Conservation (phyloP, 2,888 invertebrate species). For the Agelastica alni region DNA sequence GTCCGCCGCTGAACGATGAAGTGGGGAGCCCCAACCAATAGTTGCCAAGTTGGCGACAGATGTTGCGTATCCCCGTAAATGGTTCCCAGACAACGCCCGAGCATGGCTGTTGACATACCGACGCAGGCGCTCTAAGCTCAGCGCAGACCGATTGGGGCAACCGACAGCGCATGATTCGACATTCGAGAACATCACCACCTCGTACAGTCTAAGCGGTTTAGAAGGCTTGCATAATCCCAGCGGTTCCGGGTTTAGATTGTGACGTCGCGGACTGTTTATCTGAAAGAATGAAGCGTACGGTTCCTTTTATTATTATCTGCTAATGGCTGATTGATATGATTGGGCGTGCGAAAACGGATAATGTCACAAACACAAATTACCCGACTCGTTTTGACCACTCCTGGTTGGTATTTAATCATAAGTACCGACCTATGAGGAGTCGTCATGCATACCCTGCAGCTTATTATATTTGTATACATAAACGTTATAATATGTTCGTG, state of each 20-base stretch:
- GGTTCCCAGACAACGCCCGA: constrained; percentile 38
- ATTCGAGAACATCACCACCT: neutral
- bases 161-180: constrained; percentile 31
- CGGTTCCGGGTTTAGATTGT: constrained; percentile 7
- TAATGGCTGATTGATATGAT: constrained; percentile 41
- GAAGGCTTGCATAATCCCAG: neutral
- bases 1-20: constrained; percentile 36
- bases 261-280: too few relatives aligned
- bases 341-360: constrained; percentile 32
- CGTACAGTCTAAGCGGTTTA: constrained; percentile 11
- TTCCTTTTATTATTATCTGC: constrained; percentile 39
- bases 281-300: constrained; percentile 27
- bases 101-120: constrained; percentile 43
- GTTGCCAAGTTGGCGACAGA: constrained; percentile 34
- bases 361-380: constrained; percentile 35
- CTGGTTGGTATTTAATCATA: constrained; percentile 23
- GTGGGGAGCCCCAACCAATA: constrained; percentile 42
- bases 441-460: too few relatives aligned
- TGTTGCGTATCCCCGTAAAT: constrained; percentile 34
- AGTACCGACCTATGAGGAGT: constrained; percentile 22
- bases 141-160: constrained; percentile 40
- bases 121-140: constrained; percentile 35
- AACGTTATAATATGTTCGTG: too few relatives aligned
- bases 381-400: constrained; percentile 30
- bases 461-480: too few relatives aligned